Conservation (phyloP, 2,797 vertebrate species). For the Dryobates pubescens region DNA sequence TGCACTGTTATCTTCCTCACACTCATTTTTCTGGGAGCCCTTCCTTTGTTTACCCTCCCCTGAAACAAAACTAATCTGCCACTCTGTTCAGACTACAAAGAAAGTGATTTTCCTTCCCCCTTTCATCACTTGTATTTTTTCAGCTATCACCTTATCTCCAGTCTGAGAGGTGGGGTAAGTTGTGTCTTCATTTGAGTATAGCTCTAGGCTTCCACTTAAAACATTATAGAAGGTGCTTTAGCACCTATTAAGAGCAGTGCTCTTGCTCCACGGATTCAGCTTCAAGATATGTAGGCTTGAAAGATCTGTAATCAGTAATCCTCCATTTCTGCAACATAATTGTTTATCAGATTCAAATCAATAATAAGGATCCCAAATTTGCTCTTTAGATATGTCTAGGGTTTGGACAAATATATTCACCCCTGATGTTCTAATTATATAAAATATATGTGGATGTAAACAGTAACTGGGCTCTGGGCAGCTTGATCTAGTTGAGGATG, state of each 20-base stretch:
- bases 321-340: background rate
- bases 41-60: constrained; percentile 15
- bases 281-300: background rate
- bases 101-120: constrained; percentile 30
- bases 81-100: constrained; percentile 15
- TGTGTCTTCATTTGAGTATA: constrained; percentile 5
- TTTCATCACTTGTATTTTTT: constrained; percentile 39
- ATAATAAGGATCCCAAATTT: background rate
- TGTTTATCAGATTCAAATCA: background rate
- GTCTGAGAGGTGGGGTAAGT: background rate
- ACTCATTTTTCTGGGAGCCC: background rate
- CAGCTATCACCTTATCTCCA: constrained; percentile 7
- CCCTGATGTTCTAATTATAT: background rate
- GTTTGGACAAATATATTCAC: background rate
- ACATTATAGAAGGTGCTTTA: background rate
- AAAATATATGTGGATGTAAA: background rate
- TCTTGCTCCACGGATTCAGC: background rate
- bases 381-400: background rate
- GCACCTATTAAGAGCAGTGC: background rate
- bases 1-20: background rate
- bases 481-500: too few relatives aligned
- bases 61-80: constrained; percentile 10
- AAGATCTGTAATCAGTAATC: background rate
- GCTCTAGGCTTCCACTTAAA: constrained; percentile 15
- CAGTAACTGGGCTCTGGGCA: background rate